Conservation (phyloP, 2,888 invertebrate species). For the Papilio demoleus region DNA sequence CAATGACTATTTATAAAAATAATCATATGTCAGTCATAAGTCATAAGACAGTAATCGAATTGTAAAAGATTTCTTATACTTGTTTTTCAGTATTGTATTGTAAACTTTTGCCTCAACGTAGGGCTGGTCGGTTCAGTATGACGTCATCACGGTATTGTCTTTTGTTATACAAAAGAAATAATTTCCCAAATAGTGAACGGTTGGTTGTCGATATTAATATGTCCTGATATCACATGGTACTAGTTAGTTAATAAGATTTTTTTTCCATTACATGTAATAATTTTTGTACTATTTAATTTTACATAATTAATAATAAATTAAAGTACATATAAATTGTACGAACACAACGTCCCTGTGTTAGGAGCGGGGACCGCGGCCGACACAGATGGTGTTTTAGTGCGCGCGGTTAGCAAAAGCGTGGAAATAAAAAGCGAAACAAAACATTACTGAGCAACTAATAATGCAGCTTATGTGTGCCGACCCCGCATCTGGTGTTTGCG, state of each 20-base stretch:
- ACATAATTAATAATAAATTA: conserved; percentile 15
- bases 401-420: conserved; percentile 68
- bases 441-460: conserved; percentile 74
- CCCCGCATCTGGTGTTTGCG: conserved; percentile 77
- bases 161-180: too few species aligned
- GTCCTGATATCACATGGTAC: too few species aligned
- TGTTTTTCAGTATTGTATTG: not conserved
- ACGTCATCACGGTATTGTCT: too few species aligned
- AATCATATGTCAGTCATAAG: too few species aligned
- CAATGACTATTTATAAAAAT: not conserved
- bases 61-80: too few species aligned
- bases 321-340: conserved; percentile 30
- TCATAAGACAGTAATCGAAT: too few species aligned
- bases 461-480: conserved; percentile 68
- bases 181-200: too few species aligned
- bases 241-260: too few species aligned
- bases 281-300: conserved; percentile 6
- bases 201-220: too few species aligned
- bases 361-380: conserved; percentile 58
- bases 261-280: too few species aligned
- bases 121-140: too few species aligned
- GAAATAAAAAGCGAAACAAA: conserved; percentile 61
- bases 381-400: conserved; percentile 76
- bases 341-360: conserved; percentile 54
- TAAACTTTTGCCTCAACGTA: too few species aligned